phyloP scores from a whole-genome alignment of 2,113 vertebrate species.

The Leptosomus discolor region DNA sequence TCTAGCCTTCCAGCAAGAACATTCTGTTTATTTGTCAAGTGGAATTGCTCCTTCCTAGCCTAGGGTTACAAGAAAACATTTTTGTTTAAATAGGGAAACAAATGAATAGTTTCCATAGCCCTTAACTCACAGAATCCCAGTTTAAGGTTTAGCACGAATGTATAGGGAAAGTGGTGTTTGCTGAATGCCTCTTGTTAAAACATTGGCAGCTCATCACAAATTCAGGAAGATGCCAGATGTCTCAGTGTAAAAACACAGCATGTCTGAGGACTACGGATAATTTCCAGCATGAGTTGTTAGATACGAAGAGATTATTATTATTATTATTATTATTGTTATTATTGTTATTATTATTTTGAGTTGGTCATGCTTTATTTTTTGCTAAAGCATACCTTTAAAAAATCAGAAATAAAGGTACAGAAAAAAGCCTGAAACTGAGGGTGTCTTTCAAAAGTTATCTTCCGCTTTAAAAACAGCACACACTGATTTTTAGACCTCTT shows the following conservation, averaged over 20 bases:
- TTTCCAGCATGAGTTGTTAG: slow-evolving; percentile 25
- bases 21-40: slow-evolving; percentile 18
- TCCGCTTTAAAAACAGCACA: background rate
- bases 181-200: slow-evolving; percentile 5
- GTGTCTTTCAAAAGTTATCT: slow-evolving; percentile 15
- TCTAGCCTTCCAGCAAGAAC: background rate
- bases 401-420: slow-evolving; percentile 4
- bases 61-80: background rate
- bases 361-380: background rate
- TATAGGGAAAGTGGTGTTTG: background rate
- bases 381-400: slow-evolving; percentile 6
- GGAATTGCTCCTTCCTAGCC: slow-evolving; percentile 17
- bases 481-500: slow-evolving; percentile 12
- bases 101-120: background rate
- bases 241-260: background rate
- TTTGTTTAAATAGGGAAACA: background rate
- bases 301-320: background rate
- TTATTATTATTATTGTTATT: background rate
- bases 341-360: background rate
- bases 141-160: background rate
- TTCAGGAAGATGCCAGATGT: slow-evolving; percentile 41
- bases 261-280: slow-evolving; percentile 21
- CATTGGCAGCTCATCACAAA: background rate
- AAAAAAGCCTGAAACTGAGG: slow-evolving; percentile 5
- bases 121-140: background rate